Percentiles rank a stretch among this genome's conserved stretches.
These are phyloP conservation scores for Dryococelus australis DNA, from an alignment of 2,888 invertebrate genomes.

Conservation along the genomic window DNA sequence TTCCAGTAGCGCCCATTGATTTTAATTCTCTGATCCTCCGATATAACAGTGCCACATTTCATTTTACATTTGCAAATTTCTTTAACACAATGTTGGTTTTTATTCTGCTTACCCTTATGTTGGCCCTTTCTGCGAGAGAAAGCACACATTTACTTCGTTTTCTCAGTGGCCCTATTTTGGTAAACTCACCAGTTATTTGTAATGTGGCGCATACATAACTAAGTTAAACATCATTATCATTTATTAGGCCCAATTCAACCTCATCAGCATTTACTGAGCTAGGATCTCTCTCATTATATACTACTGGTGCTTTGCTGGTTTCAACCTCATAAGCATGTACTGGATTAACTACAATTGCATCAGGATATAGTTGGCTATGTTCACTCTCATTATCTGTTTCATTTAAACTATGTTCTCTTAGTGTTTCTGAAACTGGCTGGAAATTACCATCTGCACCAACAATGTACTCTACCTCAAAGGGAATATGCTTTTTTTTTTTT, in stretches of 20 bases:
- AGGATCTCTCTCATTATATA: no score
- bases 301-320: not conserved
- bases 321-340: not conserved
- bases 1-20: conserved; percentile 13
- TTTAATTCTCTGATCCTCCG: not conserved
- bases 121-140: not conserved
- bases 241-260: not conserved
- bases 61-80: conserved; percentile 21
- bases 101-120: not conserved
- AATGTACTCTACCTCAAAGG: conserved; percentile 11
- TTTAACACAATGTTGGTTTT: not conserved
- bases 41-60: not conserved
- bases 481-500: not conserved
- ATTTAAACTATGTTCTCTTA: not conserved
- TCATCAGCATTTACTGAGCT: no score
- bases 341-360: not conserved
- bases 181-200: not conserved
- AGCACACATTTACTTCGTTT: not conserved
- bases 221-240: conserved; percentile 13
- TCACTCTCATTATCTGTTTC: not conserved
- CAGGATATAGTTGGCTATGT: not conserved
- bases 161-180: not conserved
- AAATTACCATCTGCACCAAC: not conserved
- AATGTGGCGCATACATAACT: not conserved
- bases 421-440: not conserved